A percentile compares a stretch with the other conserved stretches of the same genome.
Evolutionary conservation across 2,113 vertebrate genomes (phyloP).

Genomic region (Naja naja): DNA sequence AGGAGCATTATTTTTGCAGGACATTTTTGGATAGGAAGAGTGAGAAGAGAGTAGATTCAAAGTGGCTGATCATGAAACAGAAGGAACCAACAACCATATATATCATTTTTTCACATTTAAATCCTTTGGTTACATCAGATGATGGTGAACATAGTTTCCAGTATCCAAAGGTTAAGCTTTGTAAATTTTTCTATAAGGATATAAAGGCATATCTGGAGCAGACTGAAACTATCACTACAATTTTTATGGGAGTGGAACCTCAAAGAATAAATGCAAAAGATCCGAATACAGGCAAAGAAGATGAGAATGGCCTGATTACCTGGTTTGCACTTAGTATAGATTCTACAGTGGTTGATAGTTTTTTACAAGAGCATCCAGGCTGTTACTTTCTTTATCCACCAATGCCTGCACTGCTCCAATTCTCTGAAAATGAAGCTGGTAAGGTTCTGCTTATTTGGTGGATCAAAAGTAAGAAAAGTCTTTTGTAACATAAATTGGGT

Average conservation of each 20-base stretch:
- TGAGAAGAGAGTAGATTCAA: constrained; percentile 78
- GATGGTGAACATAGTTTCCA: constrained; percentile 45
- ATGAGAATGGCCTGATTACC: constrained; percentile 74
- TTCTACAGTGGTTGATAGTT: constrained; percentile 67
- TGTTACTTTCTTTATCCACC: constrained; percentile 79
- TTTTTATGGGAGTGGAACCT: constrained; percentile 91
- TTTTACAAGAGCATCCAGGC: constrained; percentile 69
- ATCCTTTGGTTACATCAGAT: constrained; percentile 75
- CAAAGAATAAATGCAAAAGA: constrained; percentile 29
- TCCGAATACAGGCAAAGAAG: constrained; percentile 51
- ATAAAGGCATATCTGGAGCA: constrained; percentile 75
- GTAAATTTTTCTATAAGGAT: constrained; percentile 68
- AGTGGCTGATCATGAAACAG: constrained; percentile 80
- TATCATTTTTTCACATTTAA: constrained; percentile 84
- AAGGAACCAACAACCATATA: constrained; percentile 75
- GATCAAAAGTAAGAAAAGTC: neutral
- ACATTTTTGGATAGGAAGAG: constrained; percentile 84
- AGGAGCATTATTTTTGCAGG: constrained; percentile 83
- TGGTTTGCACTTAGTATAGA: constrained; percentile 88
- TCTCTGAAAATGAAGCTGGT: constrained; percentile 90
- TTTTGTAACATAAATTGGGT: neutral
- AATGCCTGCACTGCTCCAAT: constrained; percentile 80
- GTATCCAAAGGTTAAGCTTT: constrained; percentile 73
- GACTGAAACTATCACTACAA: constrained; percentile 62
- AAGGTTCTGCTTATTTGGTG: constrained; percentile 50